phyloP scores from a whole-genome alignment of 2,113 vertebrate genomes.

The Tricholaema leucomelas region DNA sequence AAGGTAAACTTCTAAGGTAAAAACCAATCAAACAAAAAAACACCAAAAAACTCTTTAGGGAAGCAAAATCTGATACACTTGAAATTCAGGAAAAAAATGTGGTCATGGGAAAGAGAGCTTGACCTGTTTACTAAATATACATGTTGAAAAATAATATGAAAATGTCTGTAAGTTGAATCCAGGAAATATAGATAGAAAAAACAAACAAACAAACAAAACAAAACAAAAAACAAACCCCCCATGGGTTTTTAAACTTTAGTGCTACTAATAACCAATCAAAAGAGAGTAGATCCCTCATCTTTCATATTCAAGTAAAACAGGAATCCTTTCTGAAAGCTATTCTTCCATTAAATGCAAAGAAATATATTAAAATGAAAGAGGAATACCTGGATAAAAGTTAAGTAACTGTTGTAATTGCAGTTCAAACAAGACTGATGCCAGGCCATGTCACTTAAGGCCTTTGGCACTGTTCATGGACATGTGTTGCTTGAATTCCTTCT shows the following conservation, averaged over 20 bases:
- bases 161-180: background rate
- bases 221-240: no score
- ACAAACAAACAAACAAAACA: background rate
- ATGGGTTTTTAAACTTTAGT: background rate
- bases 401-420: background rate
- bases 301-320: background rate
- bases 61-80: background rate
- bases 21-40: no score
- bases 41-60: background rate
- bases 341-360: background rate
- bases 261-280: background rate
- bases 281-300: background rate
- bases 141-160: background rate
- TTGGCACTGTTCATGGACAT: background rate
- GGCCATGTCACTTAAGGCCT: background rate
- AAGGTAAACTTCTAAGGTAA: background rate
- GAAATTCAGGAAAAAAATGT: background rate
- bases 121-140: background rate
- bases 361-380: background rate
- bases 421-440: background rate
- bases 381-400: background rate
- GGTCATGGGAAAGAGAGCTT: background rate
- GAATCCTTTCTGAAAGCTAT: background rate
- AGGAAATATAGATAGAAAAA: background rate
- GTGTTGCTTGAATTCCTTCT: background rate